Evolutionary conservation across 2,797 vertebrate genomes (phyloP).

Genomic region (Gastrophryne carolinensis): DNA sequence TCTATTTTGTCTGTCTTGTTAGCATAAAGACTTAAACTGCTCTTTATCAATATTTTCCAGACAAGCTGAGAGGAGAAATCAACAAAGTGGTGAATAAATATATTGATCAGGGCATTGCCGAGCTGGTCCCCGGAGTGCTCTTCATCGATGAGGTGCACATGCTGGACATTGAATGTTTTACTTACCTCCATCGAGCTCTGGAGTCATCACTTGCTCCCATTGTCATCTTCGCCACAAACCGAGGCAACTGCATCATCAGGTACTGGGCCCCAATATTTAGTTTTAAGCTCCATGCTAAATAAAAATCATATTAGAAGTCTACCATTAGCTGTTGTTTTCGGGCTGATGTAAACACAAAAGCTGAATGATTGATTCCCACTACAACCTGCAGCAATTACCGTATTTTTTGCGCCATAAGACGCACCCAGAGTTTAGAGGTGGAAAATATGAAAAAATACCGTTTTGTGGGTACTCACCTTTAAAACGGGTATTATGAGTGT

Average conservation of each 20-base stretch:
- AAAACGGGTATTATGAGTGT: no score
- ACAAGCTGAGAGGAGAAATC: slow-evolving; percentile 94
- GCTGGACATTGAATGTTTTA: slow-evolving; percentile 98
- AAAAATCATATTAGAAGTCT: no score
- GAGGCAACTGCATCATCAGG: slow-evolving; percentile 95
- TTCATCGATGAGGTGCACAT: slow-evolving; percentile 98
- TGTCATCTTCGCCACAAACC: slow-evolving; percentile 95
- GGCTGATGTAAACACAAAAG: no score
- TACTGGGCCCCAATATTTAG: slow-evolving; percentile 56
- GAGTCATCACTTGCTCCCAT: slow-evolving; percentile 96
- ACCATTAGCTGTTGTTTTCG: no score
- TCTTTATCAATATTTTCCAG: slow-evolving; percentile 62
- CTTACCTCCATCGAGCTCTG: slow-evolving; percentile 91
- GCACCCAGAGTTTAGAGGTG: no score
- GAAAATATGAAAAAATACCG: no score
- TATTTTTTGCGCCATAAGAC: no score
- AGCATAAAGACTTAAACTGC: no score
- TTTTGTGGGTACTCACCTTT: no score
- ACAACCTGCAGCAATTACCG: no score
- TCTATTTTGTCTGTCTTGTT: not conserved
- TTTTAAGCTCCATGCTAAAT: no score
- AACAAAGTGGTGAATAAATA: slow-evolving; percentile 99
- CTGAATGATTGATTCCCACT: no score
- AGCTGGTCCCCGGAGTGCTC: slow-evolving; percentile 93
- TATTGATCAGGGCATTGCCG: slow-evolving; percentile 95